Conservation (phyloP, 2,113 vertebrate species). For the Sarotherodon lohbergeri region DNA sequence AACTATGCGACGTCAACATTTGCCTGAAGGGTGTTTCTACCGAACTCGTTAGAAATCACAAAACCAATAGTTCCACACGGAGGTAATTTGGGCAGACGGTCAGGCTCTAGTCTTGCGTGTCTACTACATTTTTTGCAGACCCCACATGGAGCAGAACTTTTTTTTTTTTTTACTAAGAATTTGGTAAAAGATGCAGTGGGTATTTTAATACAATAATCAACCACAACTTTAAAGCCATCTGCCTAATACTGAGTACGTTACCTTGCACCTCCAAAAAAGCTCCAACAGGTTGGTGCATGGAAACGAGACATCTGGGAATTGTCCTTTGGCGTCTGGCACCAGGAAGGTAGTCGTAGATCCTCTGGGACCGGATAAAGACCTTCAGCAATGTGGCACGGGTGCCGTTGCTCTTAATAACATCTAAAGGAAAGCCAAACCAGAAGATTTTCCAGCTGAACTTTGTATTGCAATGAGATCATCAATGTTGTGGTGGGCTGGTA, state of each 20-base stretch:
- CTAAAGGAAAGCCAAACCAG: not conserved
- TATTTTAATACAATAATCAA: not conserved
- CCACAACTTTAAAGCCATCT: not conserved
- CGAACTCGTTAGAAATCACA: too few relatives aligned
- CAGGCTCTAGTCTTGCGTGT: not conserved
- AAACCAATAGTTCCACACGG: too few relatives aligned
- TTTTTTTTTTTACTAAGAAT: rapidly evolving
- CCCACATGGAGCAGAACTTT: not conserved
- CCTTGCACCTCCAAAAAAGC: not conserved
- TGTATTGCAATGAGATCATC: not conserved
- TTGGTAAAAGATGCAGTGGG: not conserved
- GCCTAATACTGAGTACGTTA: not conserved
- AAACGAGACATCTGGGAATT: not conserved
- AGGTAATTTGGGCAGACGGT: too few relatives aligned
- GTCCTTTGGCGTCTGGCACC: not conserved
- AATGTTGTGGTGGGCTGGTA: not conserved
- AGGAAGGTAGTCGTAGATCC: not conserved
- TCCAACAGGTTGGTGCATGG: not conserved
- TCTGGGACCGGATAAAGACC: not conserved
- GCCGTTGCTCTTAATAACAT: not conserved
- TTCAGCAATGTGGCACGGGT: not conserved
- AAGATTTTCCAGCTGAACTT: not conserved
- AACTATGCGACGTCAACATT: not conserved
- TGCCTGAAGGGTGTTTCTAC: too few relatives aligned
- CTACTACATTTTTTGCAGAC: not conserved